Evolutionary conservation across 1,140 invertebrate genomes (phyloP).

Genomic region (Limonius californicus): DNA sequence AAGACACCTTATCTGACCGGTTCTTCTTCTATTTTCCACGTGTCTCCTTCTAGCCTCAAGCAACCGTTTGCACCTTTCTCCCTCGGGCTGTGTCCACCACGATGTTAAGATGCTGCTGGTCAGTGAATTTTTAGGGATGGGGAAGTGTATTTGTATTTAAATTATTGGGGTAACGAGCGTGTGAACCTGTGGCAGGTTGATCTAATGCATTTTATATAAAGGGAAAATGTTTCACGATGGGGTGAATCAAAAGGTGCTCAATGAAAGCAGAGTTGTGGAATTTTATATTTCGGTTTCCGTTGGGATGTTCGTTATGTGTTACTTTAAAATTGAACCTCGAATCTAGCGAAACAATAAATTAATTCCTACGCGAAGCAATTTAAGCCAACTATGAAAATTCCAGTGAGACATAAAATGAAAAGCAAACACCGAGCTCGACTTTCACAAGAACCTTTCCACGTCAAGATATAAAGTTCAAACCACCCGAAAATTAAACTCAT

Average conservation of each 20-base stretch:
- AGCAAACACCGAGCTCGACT: neutral
- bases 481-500: constrained; percentile 13
- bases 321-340: too few species aligned
- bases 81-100: constrained; percentile 15
- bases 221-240: neutral
- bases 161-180: constrained; percentile 34
- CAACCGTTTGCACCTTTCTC: constrained; percentile 29
- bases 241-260: neutral
- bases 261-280: neutral
- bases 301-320: too few species aligned
- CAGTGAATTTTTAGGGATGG: constrained; percentile 25
- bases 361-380: too few species aligned
- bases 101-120: constrained; percentile 25
- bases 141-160: constrained; percentile 32
- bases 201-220: constrained; percentile 37
- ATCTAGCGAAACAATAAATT: too few species aligned
- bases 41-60: constrained; percentile 26
- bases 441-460: constrained; percentile 2
- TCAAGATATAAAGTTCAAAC: constrained; percentile 14
- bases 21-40: constrained; percentile 30
- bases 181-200: constrained; percentile 40
- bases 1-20: constrained; percentile 35
- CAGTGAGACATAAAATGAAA: neutral
- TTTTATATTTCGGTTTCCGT: neutral
- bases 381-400: too few species aligned